Base-by-base conservation (phyloP, 2,113 vertebrate genomes). In the Melanotaenia duboulayi region DNA sequence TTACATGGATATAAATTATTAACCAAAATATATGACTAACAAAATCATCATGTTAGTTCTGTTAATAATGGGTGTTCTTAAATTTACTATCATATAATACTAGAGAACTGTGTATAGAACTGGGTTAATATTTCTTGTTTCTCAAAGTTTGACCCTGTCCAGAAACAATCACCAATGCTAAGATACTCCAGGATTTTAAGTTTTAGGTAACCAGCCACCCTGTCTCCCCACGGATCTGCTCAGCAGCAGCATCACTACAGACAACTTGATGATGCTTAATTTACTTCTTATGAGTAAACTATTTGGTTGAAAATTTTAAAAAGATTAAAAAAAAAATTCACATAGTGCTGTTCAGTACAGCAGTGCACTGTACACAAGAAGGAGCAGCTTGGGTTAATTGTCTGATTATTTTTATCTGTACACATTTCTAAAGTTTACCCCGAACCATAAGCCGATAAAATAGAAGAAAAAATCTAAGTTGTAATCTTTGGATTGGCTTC, bases 101-200 rank as follows among this genome's bases (percentile, higher is more conserved):
- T 58, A 78, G 59, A 62, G 25, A 63, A 54, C 22, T 75, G 40
- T 77, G 52, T 71, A 73, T 59, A 48, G 39, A 44, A 65, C 16
- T 56, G 54, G 63, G 42, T 84, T 71, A 24, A 13, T 17, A 16
- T 44, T 4, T 49, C 25, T 24, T 44, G 14, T 5, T 25, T 23
- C 37, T 24, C 7, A 19, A 13, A 23, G 22, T 61, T 61, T 1
- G 8, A 46, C 16, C 59, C 65, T 61, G 55, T 65, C 69, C 77
- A 83, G 76, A 89, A 84, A 89, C 79, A 81, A 85, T 77, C 77
- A 73, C 19, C 3, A 3, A 1, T 1, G 46, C 22, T 58, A 22
- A 54, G 17, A 78, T 1, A 65, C 54, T 46, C 17, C 52, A 24
- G 44, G 24, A 50, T 52, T 8, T 24, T 20, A 71, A n/a, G 51